These are phyloP conservation scores for Plectus sambesii DNA, from an alignment of 1,140 invertebrate genomes.

Conservation along the genomic window DNA sequence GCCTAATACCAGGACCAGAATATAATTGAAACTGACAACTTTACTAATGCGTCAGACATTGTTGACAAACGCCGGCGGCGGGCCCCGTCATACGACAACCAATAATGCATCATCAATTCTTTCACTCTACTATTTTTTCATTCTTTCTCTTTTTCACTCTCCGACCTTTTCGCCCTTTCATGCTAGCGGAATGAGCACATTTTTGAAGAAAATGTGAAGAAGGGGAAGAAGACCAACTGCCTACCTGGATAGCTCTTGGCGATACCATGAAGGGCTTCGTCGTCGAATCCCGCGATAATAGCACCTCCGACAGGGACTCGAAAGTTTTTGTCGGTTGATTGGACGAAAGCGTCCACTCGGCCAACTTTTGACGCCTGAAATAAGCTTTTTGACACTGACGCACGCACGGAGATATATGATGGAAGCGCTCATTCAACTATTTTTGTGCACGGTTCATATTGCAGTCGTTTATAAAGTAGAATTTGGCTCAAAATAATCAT, in stretches of 20 bases:
- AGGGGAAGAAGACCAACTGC: background rate
- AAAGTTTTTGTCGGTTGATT: slow-evolving; percentile 79
- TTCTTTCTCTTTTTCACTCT: background rate
- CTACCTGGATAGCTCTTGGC: slow-evolving; percentile 25
- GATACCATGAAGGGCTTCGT: slow-evolving; percentile 15
- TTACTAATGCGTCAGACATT: too few relatives aligned
- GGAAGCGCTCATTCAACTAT: too few relatives aligned
- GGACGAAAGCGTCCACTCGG: slow-evolving; percentile 66
- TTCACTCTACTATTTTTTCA: background rate
- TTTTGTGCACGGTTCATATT: too few relatives aligned
- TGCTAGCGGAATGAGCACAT: background rate
- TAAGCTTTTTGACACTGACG: too few relatives aligned
- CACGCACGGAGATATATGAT: too few relatives aligned
- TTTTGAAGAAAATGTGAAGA: slow-evolving; percentile 6
- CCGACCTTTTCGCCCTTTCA: background rate
- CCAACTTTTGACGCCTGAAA: slow-evolving; percentile 45
- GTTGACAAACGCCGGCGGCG: too few relatives aligned
- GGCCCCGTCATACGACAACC: too few relatives aligned
- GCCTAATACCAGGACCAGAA: too few relatives aligned
- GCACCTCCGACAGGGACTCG: slow-evolving; percentile 75
- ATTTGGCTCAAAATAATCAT: too few relatives aligned
- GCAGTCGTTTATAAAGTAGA: too few relatives aligned
- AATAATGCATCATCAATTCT: background rate
- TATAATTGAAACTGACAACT: too few relatives aligned
- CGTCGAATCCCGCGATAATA: slow-evolving; percentile 46